Percentiles rank a stretch among this genome's conserved stretches.
These are phyloP conservation scores for Antedon bifida DNA, from an alignment of 35 echinoderm and acorn worm species.

Conservation along the genomic window DNA sequence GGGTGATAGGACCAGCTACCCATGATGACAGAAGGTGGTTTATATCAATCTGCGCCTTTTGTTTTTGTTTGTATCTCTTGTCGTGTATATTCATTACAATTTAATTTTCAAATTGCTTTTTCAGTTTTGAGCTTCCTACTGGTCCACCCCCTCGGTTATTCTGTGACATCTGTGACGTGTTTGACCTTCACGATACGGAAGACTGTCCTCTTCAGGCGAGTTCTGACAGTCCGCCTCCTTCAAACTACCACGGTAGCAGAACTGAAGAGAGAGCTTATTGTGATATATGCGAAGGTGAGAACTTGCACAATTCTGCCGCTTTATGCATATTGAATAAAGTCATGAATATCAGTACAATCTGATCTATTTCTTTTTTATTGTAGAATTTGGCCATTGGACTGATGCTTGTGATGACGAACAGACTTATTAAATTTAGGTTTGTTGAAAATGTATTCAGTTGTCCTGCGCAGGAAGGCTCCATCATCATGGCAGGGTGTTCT, in stretches of 20 bases:
- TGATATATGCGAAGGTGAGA: conserved; percentile 88
- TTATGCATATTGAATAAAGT: background rate
- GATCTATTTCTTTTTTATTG: background rate
- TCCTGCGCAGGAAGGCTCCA: too few relatives aligned
- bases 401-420: conserved; percentile 96
- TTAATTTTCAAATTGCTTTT: background rate
- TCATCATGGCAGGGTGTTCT: too few relatives aligned
- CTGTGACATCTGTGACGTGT: conserved; percentile 97
- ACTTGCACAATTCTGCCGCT: background rate
- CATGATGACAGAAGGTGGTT: too few relatives aligned
- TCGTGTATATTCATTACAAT: background rate
- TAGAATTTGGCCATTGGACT: conserved; percentile 96
- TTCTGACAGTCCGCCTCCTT: conserved; percentile 83
- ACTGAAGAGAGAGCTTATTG: conserved; percentile 76
- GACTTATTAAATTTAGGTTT: conserved; percentile 54
- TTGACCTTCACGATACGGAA: conserved; percentile 97
- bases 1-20: too few relatives aligned
- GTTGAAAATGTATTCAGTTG: background rate
- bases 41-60: too few relatives aligned
- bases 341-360: background rate
- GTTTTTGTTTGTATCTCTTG: too few relatives aligned
- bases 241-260: conserved; percentile 66
- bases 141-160: conserved; percentile 91
- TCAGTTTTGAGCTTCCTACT: conserved; percentile 20
- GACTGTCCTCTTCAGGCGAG: conserved; percentile 97